phyloP scores from a whole-genome alignment of 2,888 invertebrate species.

The Mesorhabditis spiculigera region DNA sequence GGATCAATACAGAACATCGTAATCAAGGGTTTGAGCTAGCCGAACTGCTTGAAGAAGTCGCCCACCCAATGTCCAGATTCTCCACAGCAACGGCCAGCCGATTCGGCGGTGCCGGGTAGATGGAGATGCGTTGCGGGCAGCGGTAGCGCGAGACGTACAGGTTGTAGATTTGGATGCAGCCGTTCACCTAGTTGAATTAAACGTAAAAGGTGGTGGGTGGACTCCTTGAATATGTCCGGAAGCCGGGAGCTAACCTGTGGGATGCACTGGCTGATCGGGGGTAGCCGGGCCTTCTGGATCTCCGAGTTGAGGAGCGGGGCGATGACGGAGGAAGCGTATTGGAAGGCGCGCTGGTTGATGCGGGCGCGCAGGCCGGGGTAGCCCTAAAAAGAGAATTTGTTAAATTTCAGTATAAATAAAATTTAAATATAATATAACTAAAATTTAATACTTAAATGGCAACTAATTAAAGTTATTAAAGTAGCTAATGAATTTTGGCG shows the following conservation, averaged over 20 bases:
- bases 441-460: too few species aligned
- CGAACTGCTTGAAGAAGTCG: background rate
- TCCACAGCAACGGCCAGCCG: conserved; percentile 48
- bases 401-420: background rate
- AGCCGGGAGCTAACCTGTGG: conserved; percentile 34
- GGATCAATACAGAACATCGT: background rate
- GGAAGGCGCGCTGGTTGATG: conserved; percentile 49
- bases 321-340: conserved; percentile 44
- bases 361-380: conserved; percentile 51
- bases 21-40: background rate
- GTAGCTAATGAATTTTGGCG: background rate
- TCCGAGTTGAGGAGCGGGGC: conserved; percentile 43
- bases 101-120: conserved; percentile 54
- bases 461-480: background rate
- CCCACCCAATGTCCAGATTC: conserved; percentile 52
- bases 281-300: conserved; percentile 49
- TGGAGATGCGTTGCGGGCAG: conserved; percentile 48
- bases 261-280: conserved; percentile 50
- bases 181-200: conserved; percentile 34
- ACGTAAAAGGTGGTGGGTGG: background rate
- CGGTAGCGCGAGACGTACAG: conserved; percentile 52
- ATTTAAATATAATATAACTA: background rate
- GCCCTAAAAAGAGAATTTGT: conserved; percentile 23
- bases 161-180: conserved; percentile 54
- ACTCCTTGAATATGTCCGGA: background rate